These are phyloP conservation scores for Origma solitaria DNA, from an alignment of 2,113 vertebrate genomes.

Conservation along the genomic window DNA sequence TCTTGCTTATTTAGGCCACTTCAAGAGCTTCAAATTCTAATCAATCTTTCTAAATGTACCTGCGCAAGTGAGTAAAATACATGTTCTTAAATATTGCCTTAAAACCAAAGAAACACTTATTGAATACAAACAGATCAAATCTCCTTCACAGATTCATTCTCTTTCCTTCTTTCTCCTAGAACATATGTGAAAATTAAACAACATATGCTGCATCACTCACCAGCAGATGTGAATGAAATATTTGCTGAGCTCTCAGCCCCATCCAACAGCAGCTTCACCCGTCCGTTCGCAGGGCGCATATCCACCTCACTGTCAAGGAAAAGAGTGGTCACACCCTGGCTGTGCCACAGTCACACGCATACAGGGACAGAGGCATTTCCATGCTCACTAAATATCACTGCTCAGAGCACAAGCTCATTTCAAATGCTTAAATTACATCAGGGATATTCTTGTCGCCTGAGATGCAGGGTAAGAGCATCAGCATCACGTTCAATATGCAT, in stretches of 20 bases:
- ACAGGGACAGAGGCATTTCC: neutral
- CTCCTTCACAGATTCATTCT: neutral
- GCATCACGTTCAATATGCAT: neutral
- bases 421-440: neutral
- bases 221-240: neutral
- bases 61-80: neutral
- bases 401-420: neutral
- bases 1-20: neutral
- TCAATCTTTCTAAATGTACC: neutral
- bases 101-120: neutral
- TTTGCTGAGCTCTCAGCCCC: neutral
- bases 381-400: neutral
- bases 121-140: neutral
- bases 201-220: constrained; percentile 2
- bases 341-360: neutral
- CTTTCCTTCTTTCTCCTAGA: neutral
- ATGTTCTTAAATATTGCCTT: neutral
- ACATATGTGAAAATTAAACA: neutral
- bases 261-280: constrained; percentile 27
- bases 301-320: constrained; percentile 45
- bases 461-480: neutral
- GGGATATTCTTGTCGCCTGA: neutral
- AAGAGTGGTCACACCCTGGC: neutral
- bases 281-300: neutral
- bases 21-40: neutral